phyloP scores from a whole-genome alignment of 2,797 vertebrate genomes.

The Kryptolebias ocellatus region DNA sequence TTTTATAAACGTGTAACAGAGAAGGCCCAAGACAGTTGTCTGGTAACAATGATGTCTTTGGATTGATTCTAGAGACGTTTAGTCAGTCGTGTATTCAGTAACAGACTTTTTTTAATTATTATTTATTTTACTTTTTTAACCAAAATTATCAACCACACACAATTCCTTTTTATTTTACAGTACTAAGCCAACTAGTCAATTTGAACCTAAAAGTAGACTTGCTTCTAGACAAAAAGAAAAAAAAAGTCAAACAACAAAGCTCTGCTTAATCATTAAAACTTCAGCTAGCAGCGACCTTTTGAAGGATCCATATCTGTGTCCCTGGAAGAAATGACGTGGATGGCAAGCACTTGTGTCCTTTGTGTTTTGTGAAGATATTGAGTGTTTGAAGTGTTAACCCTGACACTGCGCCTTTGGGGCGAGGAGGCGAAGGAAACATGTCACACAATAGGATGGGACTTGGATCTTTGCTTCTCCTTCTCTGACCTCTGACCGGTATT shows the following conservation, averaged over 20 bases:
- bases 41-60: conserved; percentile 55
- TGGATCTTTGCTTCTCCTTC: conserved; percentile 83
- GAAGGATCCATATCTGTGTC: conserved; percentile 83
- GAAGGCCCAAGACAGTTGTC: conserved; percentile 49
- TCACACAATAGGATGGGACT: conserved; percentile 85
- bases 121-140: conserved; percentile 19
- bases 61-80: conserved; percentile 42
- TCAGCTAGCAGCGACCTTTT: conserved; percentile 84
- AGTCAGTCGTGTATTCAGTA: conserved; percentile 14
- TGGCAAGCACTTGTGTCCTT: conserved; percentile 84
- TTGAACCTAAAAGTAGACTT: conserved; percentile 77
- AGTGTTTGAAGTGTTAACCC: conserved; percentile 88
- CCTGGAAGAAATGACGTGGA: conserved; percentile 81
- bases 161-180: conserved; percentile 52
- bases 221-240: conserved; percentile 50
- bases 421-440: conserved; percentile 80
- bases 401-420: conserved; percentile 85
- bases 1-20: conserved; percentile 66
- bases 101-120: neutral
- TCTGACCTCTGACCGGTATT: conserved; percentile 80
- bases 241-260: conserved; percentile 84
- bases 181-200: conserved; percentile 65
- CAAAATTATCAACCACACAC: conserved; percentile 68
- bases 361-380: conserved; percentile 87
- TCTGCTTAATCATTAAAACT: conserved; percentile 82